Base-by-base conservation (phyloP, 2,888 invertebrate species). In the Cepaea hortensis region DNA sequence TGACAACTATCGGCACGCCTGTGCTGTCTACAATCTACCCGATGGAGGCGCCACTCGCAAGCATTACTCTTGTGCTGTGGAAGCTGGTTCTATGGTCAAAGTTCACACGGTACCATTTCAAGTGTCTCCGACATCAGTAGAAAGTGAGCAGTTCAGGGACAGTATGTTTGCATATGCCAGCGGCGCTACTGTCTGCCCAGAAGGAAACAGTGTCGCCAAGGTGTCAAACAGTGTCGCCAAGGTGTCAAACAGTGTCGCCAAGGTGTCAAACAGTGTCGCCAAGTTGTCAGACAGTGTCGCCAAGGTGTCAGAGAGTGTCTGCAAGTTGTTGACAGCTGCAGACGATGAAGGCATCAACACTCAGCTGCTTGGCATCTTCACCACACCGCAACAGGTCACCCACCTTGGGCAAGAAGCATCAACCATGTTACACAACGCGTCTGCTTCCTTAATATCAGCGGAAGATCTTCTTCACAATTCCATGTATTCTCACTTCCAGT, bases 101-200 rank as follows among this genome's bases (percentile, higher is more conserved):
- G 23, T 15, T 35, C 50, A 23, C 9, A 4, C 55, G 6, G 15
- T n/a, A 1, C 72, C 82, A 15, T 72, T 55, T 18, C 55, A 55
- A 0, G 55, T n/a, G 50, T 77, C 77, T 23, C 20, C 20, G 6
- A 61, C 5, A 50, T 23, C 73, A 55, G 23, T 3, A 4, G 18
- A 50, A 13, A 13, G 5, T 15, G 35, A 2, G 4, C n/a, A 48
- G 46, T 18, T 13, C 35, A 62, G 35, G 18, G 23, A 61, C 3
- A 79, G 5, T 7, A 61, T 3, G 4, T 79, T 62, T 18, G 82
- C 82, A 3, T 82, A 72, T 35, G 82, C 82, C 7, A 82, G 82
- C 18, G 70, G 72, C 5, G 82, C 82, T 2, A 70, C 82, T 5
- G 50, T 82, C 15, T 82, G 73, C 23, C 72, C 68, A 81, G 20